Evolutionary conservation across 2,113 vertebrate species (phyloP).

Genomic region (Ivindomyrus marchei): DNA sequence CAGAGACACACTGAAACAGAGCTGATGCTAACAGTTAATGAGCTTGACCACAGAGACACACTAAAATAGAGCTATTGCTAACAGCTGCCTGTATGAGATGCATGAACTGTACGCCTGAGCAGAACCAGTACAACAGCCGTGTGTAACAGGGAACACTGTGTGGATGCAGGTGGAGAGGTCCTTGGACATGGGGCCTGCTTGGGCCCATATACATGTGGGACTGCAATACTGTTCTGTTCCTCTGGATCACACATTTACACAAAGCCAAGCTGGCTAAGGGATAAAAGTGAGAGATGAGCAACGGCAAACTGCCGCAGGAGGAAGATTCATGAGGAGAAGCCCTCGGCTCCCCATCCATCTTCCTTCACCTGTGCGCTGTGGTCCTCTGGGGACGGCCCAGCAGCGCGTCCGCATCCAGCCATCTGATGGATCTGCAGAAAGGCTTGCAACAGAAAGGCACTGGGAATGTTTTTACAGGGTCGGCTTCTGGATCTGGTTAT

Average conservation of each 20-base stretch:
- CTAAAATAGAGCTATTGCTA: background rate
- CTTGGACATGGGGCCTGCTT: background rate
- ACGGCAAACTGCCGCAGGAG: slow-evolving; percentile 3
- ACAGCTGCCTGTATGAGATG: background rate
- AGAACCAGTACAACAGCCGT: background rate
- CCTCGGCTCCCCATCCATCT: slow-evolving; percentile 52
- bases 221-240: background rate
- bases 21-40: background rate
- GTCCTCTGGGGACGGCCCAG: slow-evolving; percentile 46
- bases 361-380: slow-evolving; percentile 50
- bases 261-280: background rate
- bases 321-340: slow-evolving; percentile 53
- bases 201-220: background rate
- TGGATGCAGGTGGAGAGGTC: background rate
- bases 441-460: slow-evolving; percentile 56
- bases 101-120: background rate
- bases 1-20: background rate
- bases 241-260: background rate
- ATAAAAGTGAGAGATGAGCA: slow-evolving; percentile 26
- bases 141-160: background rate
- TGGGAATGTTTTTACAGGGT: slow-evolving; percentile 63
- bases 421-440: slow-evolving; percentile 64
- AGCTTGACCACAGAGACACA: background rate
- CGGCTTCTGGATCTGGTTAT: slow-evolving; percentile 76
- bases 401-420: slow-evolving; percentile 47